phyloP scores from a whole-genome alignment of 2,888 invertebrate species.

The Cephus pulcher region DNA sequence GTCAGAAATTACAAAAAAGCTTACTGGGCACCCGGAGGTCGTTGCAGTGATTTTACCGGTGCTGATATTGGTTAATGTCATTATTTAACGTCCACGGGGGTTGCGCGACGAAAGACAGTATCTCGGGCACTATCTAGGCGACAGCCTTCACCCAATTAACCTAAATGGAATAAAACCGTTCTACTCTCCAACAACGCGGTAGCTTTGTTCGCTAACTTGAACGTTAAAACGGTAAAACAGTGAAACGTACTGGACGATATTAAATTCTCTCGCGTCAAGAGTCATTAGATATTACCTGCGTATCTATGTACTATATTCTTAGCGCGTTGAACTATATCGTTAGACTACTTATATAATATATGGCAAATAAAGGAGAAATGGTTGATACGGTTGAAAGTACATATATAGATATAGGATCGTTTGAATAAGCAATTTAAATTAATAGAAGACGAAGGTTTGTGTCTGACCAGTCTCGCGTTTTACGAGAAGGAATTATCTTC shows the following conservation, averaged over 20 bases:
- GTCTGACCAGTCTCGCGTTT: neutral
- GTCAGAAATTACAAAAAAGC: neutral
- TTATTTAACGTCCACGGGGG: neutral
- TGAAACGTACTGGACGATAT: neutral
- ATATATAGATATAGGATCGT: neutral
- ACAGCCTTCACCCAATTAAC: constrained; percentile 17
- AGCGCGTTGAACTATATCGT: neutral
- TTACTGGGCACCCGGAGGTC: neutral
- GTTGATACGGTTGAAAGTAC: neutral
- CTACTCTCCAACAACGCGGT: neutral
- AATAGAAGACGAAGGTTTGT: neutral
- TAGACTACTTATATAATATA: neutral
- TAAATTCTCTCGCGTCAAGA: neutral
- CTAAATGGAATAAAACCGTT: constrained; percentile 17
- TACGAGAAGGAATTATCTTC: neutral
- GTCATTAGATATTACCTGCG: neutral
- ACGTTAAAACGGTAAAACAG: neutral
- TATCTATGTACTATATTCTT: neutral
- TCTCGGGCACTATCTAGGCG: neutral
- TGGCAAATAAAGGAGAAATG: neutral
- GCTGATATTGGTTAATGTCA: neutral
- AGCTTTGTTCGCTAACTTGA: neutral
- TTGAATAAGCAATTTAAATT: neutral
- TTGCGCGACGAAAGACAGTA: neutral
- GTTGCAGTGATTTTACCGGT: neutral